Conservation (phyloP, 2,113 vertebrate genomes). For the Speoplatyrhinus poulsoni region DNA sequence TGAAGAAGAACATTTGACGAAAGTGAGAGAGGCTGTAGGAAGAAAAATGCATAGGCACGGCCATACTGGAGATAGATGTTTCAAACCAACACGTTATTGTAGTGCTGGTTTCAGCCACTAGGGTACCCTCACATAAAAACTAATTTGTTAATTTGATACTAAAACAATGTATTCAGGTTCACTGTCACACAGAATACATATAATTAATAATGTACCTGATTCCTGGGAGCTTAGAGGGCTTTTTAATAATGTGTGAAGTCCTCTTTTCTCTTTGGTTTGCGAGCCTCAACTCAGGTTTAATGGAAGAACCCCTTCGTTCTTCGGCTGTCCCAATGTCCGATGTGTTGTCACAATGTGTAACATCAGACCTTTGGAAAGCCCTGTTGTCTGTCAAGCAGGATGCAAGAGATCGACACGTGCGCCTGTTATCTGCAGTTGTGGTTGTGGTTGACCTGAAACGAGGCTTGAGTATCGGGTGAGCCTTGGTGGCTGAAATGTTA, state of each 20-base stretch:
- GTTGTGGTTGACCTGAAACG: conserved; percentile 27
- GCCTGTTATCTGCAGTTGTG: conserved; percentile 17
- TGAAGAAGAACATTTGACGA: no score
- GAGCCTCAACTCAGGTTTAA: not conserved
- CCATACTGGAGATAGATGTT: no score
- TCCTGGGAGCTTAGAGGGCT: conserved; percentile 32
- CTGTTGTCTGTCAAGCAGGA: conserved; percentile 11
- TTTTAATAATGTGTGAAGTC: not conserved
- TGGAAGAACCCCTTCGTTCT: conserved; percentile 33
- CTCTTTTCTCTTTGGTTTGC: not conserved
- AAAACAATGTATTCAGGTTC: no score
- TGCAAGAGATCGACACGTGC: not conserved
- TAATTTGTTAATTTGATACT: no score
- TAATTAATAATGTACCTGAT: conserved; percentile 36
- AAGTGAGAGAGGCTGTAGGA: no score
- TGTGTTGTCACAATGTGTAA: conserved; percentile 31
- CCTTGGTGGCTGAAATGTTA: not conserved
- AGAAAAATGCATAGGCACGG: no score
- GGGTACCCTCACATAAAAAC: no score
- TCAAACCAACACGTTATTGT: no score
- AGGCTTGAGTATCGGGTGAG: conserved; percentile 20
- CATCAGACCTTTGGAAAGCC: conserved; percentile 32
- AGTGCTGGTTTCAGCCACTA: no score
- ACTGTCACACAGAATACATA: not conserved
- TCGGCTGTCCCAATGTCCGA: conserved; percentile 16